phyloP scores from a whole-genome alignment of 2,888 invertebrate genomes.

The Alcis repandata region DNA sequence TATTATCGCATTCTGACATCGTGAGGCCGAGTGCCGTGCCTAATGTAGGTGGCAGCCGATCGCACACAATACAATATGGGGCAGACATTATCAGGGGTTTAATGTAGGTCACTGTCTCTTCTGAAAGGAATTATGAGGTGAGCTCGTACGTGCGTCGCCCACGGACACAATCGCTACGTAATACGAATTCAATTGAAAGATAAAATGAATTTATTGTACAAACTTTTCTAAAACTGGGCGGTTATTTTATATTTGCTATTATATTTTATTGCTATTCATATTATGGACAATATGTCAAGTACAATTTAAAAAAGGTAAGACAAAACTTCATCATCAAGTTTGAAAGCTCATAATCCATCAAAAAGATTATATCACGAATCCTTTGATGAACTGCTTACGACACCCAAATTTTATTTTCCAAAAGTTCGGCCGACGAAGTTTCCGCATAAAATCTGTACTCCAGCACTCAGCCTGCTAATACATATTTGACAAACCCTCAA shows the following conservation, averaged over 20 bases:
- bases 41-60: slow-evolving; percentile 45
- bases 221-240: background rate
- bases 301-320: background rate
- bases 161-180: background rate
- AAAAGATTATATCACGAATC: slow-evolving; percentile 16
- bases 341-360: background rate
- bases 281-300: too few relatives aligned
- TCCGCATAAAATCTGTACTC: slow-evolving; percentile 31
- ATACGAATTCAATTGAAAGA: slow-evolving; percentile 2
- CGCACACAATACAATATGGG: slow-evolving; percentile 47
- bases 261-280: background rate
- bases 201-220: background rate
- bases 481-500: slow-evolving; percentile 50
- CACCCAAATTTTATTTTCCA: slow-evolving; percentile 17
- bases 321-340: background rate
- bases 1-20: slow-evolving; percentile 74
- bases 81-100: slow-evolving; percentile 45
- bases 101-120: slow-evolving; percentile 51
- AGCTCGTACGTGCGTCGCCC: slow-evolving; percentile 14
- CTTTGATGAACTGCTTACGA: slow-evolving; percentile 28
- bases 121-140: slow-evolving; percentile 42
- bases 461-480: slow-evolving; percentile 36
- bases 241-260: background rate
- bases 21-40: slow-evolving; percentile 58
- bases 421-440: slow-evolving; percentile 22